Conservation (phyloP, 2,113 vertebrate genomes). For the Prunella himalayana region DNA sequence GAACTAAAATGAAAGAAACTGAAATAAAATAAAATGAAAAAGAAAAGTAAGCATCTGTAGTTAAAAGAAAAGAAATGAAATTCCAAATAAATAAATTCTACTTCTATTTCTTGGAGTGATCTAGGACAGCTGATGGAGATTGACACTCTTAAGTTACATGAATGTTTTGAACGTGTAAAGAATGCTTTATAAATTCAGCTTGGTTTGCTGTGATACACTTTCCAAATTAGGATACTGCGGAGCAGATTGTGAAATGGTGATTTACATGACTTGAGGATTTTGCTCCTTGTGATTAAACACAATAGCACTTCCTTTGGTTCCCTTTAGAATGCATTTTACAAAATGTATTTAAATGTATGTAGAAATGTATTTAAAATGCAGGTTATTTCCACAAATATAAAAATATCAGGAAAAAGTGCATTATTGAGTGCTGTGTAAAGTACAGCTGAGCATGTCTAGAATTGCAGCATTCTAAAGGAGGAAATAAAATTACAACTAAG, state of each 20-base stretch:
- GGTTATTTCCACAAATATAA: not conserved
- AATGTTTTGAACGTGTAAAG: conserved; percentile 25
- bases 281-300: conserved; percentile 18
- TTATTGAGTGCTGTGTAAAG: conserved; percentile 24
- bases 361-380: not conserved
- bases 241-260: conserved; percentile 30
- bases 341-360: not conserved
- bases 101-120: not conserved
- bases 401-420: not conserved
- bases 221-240: not conserved
- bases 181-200: conserved; percentile 35
- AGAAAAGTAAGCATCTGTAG: not conserved
- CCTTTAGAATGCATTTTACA: not conserved
- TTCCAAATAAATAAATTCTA: not conserved
- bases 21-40: not conserved
- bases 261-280: conserved; percentile 53
- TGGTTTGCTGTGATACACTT: conserved; percentile 9
- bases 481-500: not conserved
- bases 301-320: not conserved
- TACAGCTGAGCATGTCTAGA: conserved; percentile 14
- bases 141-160: not conserved
- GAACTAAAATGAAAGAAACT: not conserved
- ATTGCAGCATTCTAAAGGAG: conserved; percentile 1
- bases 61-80: not conserved
- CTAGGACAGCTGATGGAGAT: conserved; percentile 20